Conservation (phyloP, 2,888 invertebrate species). For the Griposia aprilina region DNA sequence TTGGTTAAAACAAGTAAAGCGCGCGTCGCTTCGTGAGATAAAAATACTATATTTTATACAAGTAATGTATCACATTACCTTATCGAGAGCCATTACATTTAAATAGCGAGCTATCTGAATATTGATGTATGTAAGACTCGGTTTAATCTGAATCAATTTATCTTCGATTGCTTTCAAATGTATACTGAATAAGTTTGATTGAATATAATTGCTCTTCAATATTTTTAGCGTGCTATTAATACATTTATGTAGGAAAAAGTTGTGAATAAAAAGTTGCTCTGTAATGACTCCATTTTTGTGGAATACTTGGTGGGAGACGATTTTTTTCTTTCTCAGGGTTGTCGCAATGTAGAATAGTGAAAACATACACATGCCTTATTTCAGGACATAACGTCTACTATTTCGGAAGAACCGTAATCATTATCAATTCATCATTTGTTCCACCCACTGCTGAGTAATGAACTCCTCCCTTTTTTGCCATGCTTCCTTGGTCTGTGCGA, state of each 20-base stretch:
- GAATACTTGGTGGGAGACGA: background rate
- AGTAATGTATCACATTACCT: slow-evolving; percentile 25
- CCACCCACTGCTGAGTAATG: too few species aligned
- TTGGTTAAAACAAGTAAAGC: too few species aligned
- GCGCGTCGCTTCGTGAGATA: too few species aligned
- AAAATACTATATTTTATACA: background rate
- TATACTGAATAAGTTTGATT: slow-evolving; percentile 17
- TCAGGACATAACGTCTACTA: background rate
- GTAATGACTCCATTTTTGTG: background rate
- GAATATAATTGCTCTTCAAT: slow-evolving; percentile 17
- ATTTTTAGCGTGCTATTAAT: slow-evolving; percentile 8
- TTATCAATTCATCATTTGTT: background rate
- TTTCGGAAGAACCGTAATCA: background rate
- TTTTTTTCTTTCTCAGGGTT: background rate
- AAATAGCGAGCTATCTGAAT: slow-evolving; percentile 4
- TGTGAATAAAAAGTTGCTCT: background rate
- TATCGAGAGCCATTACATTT: slow-evolving; percentile 36
- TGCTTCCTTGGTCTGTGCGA: too few species aligned
- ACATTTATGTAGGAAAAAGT: background rate
- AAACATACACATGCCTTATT: background rate
- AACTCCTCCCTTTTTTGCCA: too few species aligned
- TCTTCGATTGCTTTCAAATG: slow-evolving; percentile 25
- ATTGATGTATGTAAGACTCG: slow-evolving; percentile 5
- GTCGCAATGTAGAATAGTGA: background rate
- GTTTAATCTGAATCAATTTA: slow-evolving; percentile 29